Evolutionary conservation across 2,888 invertebrate genomes (phyloP).

Genomic region (Peribatodes rhomboidaria): DNA sequence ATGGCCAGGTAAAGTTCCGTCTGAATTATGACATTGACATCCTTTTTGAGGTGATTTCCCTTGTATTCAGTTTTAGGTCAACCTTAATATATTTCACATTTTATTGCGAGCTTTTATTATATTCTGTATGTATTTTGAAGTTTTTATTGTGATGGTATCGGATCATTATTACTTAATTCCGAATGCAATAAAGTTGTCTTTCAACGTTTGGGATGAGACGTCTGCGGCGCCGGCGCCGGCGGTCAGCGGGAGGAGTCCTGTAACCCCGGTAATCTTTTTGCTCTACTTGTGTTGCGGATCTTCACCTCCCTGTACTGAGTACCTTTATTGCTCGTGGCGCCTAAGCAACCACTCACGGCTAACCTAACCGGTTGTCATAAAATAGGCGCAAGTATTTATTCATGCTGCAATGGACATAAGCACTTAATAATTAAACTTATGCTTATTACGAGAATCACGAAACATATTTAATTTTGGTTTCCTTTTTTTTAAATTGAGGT

Average conservation of each 20-base stretch:
- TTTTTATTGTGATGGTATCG: not conserved
- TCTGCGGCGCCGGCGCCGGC: slow-evolving; percentile 31
- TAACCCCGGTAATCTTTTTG: slow-evolving; percentile 78
- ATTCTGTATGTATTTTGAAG: not conserved
- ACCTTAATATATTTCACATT: not conserved
- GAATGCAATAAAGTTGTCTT: slow-evolving; percentile 1
- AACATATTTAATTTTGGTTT: too few relatives aligned
- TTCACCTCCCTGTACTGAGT: slow-evolving; percentile 68
- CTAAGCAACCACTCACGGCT: slow-evolving; percentile 52
- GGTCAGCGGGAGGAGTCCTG: slow-evolving; percentile 67
- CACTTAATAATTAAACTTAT: too few relatives aligned
- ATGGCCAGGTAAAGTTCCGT: slow-evolving; percentile 68
- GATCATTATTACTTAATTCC: not conserved
- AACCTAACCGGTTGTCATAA: slow-evolving; percentile 61
- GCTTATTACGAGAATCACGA: not conserved
- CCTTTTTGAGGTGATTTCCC: not conserved
- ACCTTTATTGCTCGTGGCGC: slow-evolving; percentile 57
- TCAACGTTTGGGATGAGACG: slow-evolving; percentile 5
- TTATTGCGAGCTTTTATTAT: too few relatives aligned
- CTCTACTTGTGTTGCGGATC: slow-evolving; percentile 67
- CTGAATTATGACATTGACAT: not conserved
- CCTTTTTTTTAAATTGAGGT: too few relatives aligned
- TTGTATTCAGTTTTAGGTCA: not conserved
- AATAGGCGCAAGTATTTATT: slow-evolving; percentile 41
- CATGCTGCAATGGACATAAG: slow-evolving; percentile 39